Base-by-base conservation (phyloP, 2,888 invertebrate species). In the Aplocera efformata region DNA sequence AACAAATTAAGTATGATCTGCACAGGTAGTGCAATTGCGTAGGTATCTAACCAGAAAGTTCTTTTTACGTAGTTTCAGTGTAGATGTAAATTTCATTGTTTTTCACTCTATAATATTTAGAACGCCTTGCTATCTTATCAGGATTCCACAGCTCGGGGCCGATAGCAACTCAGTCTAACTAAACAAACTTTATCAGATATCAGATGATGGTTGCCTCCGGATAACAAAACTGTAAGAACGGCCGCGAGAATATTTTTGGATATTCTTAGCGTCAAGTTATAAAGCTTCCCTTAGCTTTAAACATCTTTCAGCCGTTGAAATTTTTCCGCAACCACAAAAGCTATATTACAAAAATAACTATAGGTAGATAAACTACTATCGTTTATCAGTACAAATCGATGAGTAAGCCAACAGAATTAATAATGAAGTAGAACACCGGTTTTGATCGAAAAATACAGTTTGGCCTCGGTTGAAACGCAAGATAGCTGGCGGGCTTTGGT, bases 101-200 rank as follows among this genome's bases (percentile, higher is more conserved):
- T 39, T 32, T 23, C 25, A 28, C 22, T 33, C 20, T 40, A 11
- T 24, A 37, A 10, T 41, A 43, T 48, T 25, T 50, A 21, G 48
- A 43, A 31, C 48, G 33, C 31, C 13, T 13, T 27, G 33, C 61
- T 59, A 71, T 72, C 72, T 72, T 64, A 67, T 70, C 67, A 45
- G 44, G 52, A 55, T 59, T 56, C 51, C 48, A 47, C 45, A 39
- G 53, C 55, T 45, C 40, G 39, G 45, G 34, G 39, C 38, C 47
- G 47, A 42, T 42, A 48, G 42, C 30, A 9, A 35, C 44, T 43
- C 29, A n/a, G n/a, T n/a, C n/a, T n/a, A n/a, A n/a, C n/a, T 33
- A 23, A 21, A 48, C 30, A 47, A 28, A 32, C 32, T 23, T 26
- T 45, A 40, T 40, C 45, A 32, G 27, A 32, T 35, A 40, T 36